Percentiles rank a stretch among this genome's conserved stretches.
These are phyloP conservation scores for Trinorchestia longiramus DNA, from an alignment of 1,140 invertebrate genomes.

Conservation along the genomic window DNA sequence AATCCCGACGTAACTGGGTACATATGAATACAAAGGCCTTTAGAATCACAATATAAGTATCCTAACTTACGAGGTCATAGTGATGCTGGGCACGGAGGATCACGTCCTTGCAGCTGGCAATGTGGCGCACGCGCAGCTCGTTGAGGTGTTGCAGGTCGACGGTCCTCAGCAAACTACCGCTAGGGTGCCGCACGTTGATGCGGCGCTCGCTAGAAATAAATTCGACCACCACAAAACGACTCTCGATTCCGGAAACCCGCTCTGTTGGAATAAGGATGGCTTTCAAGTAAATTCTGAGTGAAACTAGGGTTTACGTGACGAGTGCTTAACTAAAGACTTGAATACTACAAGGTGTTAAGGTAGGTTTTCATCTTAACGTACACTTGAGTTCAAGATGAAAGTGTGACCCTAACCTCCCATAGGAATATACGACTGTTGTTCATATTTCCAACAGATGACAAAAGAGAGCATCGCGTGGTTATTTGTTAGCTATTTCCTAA, in stretches of 20 bases:
- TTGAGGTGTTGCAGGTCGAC: slow-evolving; percentile 49
- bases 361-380: not conserved
- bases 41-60: not conserved
- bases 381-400: not conserved
- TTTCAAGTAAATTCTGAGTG: not conserved
- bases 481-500: too few species aligned
- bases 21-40: not conserved
- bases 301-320: not conserved
- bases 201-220: not conserved
- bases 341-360: not conserved
- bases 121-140: not conserved
- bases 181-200: slow-evolving; percentile 36
- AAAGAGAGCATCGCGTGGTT: too few species aligned
- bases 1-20: too few species aligned
- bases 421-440: too few species aligned
- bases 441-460: too few species aligned
- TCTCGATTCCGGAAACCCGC: slow-evolving; percentile 37
- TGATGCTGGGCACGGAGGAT: slow-evolving; percentile 58
- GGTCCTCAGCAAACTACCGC: slow-evolving; percentile 3
- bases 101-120: slow-evolving; percentile 61
- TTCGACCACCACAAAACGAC: slow-evolving; percentile 52
- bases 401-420: too few species aligned
- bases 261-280: not conserved
- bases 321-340: not conserved
- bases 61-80: slow-evolving; percentile 46